A percentile compares a stretch with the other conserved stretches of the same genome.
phyloP scores from a whole-genome alignment of 2,113 vertebrate genomes.

The Oenanthe oenanthe region DNA sequence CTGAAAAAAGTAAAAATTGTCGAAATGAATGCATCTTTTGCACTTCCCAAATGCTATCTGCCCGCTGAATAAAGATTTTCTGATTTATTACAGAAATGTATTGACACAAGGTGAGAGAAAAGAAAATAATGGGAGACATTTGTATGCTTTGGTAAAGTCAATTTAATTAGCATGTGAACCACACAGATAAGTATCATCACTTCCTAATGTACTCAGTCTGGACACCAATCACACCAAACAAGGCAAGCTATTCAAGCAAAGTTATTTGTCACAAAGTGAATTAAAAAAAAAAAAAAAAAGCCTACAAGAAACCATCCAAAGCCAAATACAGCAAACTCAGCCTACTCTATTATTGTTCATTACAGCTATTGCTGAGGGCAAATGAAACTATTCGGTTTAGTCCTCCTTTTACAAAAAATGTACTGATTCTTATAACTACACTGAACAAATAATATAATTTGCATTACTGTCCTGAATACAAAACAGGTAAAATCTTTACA shows the following conservation, averaged over 20 bases:
- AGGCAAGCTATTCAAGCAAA: slow-evolving; percentile 39
- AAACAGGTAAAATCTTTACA: background rate
- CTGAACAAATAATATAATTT: background rate
- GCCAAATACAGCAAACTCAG: background rate
- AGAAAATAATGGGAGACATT: slow-evolving; percentile 50
- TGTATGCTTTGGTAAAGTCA: slow-evolving; percentile 24
- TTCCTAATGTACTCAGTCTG: slow-evolving; percentile 15
- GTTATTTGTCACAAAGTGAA: background rate
- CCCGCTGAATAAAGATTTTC: slow-evolving; percentile 41
- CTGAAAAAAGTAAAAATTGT: background rate
- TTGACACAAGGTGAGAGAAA: slow-evolving; percentile 28
- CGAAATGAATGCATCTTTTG: background rate
- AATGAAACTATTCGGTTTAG: background rate
- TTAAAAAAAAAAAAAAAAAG: background rate
- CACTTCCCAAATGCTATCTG: background rate
- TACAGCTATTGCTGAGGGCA: background rate
- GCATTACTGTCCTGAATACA: background rate
- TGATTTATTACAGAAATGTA: slow-evolving; percentile 28
- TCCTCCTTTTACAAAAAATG: background rate
- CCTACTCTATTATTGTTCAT: background rate
- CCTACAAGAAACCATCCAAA: background rate
- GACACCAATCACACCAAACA: slow-evolving; percentile 49
- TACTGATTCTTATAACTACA: background rate
- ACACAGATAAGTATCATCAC: slow-evolving; percentile 34
- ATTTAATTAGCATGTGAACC: slow-evolving; percentile 36